A percentile compares a stretch with the other conserved stretches of the same genome.
Conservation (phyloP, 2,888 invertebrate species). For the Hofmannophila pseudospretella region DNA sequence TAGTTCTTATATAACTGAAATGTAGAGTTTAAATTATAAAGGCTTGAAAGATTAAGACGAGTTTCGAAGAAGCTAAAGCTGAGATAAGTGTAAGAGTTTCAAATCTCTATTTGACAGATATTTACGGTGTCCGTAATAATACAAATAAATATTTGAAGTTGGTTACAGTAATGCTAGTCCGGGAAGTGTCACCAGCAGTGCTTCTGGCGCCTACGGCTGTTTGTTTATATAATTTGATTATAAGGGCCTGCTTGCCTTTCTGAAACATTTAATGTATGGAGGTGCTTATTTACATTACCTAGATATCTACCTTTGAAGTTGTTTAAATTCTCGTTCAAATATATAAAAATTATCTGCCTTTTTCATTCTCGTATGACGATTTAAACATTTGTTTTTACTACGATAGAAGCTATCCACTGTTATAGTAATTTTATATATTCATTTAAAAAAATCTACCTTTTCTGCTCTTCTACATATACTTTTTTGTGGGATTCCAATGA, state of each 20-base stretch:
- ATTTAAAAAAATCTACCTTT: too few species aligned
- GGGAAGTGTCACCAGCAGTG: conserved; percentile 28
- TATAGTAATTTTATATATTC: too few species aligned
- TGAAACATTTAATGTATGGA: too few species aligned
- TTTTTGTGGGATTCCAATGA: too few species aligned
- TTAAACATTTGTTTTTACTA: too few species aligned
- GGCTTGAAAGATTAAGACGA: conserved; percentile 6
- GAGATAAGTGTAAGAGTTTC: conserved; percentile 42
- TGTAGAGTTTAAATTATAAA: conserved; percentile 16
- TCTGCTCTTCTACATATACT: too few species aligned
- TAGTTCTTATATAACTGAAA: conserved; percentile 11
- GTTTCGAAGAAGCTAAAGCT: conserved; percentile 10
- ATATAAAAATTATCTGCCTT: too few species aligned
- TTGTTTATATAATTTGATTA: conserved; percentile 40
- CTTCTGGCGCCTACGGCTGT: conserved; percentile 18
- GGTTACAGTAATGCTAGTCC: conserved; percentile 44
- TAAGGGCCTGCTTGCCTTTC: conserved; percentile 12
- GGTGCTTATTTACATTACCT: too few species aligned
- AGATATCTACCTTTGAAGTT: too few species aligned
- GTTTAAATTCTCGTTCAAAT: too few species aligned
- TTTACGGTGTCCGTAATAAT: conserved; percentile 49
- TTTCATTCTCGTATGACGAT: too few species aligned
- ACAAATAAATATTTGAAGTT: conserved; percentile 54
- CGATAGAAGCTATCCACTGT: too few species aligned
- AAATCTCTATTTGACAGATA: conserved; percentile 49